Evolutionary conservation across 2,888 invertebrate species (phyloP).

Genomic region (Microplitis manilae): DNA sequence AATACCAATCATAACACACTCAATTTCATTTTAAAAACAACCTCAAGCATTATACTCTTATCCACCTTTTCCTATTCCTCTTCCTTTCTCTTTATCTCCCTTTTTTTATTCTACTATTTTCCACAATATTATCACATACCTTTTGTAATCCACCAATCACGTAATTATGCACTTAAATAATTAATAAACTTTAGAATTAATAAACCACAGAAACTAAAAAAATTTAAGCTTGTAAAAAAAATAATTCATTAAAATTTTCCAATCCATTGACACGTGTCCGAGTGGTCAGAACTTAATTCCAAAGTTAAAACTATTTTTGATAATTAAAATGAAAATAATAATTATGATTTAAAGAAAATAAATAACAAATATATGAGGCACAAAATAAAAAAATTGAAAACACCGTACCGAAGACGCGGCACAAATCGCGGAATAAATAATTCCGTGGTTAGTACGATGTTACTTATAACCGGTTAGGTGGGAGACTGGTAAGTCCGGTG

Average conservation of each 20-base stretch:
- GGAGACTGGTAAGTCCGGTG: constrained; percentile 32
- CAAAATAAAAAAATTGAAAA: background rate
- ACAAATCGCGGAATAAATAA: background rate
- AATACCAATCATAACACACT: background rate
- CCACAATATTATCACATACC: background rate
- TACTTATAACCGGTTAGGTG: constrained; percentile 28
- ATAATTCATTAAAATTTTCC: background rate
- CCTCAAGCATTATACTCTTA: too few species aligned
- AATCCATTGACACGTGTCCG: background rate
- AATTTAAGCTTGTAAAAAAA: background rate
- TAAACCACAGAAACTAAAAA: background rate
- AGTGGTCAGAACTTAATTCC: too few species aligned
- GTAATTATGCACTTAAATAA: background rate
- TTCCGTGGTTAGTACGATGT: constrained; percentile 13
- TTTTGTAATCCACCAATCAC: background rate
- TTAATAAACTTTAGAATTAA: background rate
- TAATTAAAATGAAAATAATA: background rate
- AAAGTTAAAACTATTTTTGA: too few species aligned
- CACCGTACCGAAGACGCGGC: constrained; percentile 1
- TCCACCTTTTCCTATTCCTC: too few species aligned
- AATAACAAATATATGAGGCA: background rate
- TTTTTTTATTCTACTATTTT: background rate
- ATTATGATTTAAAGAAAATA: background rate
- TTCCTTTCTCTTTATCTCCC: background rate
- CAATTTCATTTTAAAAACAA: background rate